Evolutionary conservation across 1,140 invertebrate genomes (phyloP), one percentile per base, ranked within the genome.

Genomic region (Anadara kagoshimensis): DNA sequence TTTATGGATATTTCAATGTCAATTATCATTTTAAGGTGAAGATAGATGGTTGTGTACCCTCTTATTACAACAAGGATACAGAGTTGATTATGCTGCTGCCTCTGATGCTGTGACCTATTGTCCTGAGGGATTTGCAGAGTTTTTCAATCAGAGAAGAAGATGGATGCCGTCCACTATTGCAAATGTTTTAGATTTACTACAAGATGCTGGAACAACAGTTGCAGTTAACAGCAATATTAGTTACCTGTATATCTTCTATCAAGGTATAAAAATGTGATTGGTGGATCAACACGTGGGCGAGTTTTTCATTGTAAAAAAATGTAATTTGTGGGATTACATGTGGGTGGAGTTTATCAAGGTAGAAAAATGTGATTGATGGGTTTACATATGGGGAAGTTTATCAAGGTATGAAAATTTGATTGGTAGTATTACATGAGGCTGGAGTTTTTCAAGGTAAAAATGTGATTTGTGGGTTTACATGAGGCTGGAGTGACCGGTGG

Each of bases 201-300:
- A 70, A 1, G 80, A 82, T 75, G 83, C 78, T 56, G 80, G 80
- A 29, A 82, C 79, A 54, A 98, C 97, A 0, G 96, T 98, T 36
- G 94, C 96, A 88, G 95, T 98, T 61, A 99, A 99, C 83, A 96
- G 98, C 81, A 98, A 98, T 84, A 99, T 99, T 82, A 99, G 97
- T 0, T 91, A 95, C 78, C 94, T 95, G 1, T 99, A 99, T 85
- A 98, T 99, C 80, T 93, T 94, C 72, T 99, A 99, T 87, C 97
- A 97, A 90, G 90, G 88, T 75, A 14, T 26, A 47, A 57, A 57
- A 57, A 16, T 10, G 5, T 20, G 2, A 75, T 87, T 91, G 84
- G 80, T 94, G 97, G 87, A 96, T 97, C n/a, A n/a, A n/a, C n/a
- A n/a, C n/a, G n/a, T n/a, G n/a, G n/a, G n/a, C n/a, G n/a, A n/a